Percentiles rank a stretch among this genome's conserved stretches.
phyloP scores from a whole-genome alignment of 2,113 vertebrate species.

The Onychostoma macrolepis region DNA sequence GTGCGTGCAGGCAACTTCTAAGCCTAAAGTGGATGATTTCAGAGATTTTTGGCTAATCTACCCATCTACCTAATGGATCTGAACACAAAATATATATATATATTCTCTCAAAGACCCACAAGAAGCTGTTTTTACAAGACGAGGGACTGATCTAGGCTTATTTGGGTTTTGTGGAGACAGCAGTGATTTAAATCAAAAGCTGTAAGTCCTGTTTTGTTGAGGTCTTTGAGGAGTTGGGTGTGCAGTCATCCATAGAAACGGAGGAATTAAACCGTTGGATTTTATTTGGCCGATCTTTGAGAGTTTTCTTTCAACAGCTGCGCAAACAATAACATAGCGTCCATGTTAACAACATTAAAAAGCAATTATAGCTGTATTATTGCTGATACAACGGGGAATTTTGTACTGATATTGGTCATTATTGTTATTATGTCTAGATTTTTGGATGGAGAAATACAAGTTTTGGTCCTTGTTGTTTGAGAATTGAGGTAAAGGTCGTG shows the following conservation, averaged over 20 bases:
- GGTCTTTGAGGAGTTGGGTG: slow-evolving; percentile 31
- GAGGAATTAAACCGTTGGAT: slow-evolving; percentile 38
- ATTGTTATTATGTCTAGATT: slow-evolving; percentile 43
- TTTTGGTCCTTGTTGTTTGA: slow-evolving; percentile 41
- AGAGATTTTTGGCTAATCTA: neutral
- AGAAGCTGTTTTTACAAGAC: neutral
- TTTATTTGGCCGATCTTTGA: slow-evolving; percentile 54
- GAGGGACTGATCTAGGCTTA: slow-evolving; percentile 17
- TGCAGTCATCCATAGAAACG: slow-evolving; percentile 28
- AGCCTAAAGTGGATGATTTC: neutral
- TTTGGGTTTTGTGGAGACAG: slow-evolving; percentile 34
- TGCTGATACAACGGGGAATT: slow-evolving; percentile 75
- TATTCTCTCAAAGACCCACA: slow-evolving; percentile 9
- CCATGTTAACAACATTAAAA: slow-evolving; percentile 79
- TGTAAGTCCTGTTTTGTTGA: slow-evolving; percentile 39
- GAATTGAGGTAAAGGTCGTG: slow-evolving; percentile 19
- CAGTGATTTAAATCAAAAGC: slow-evolving; percentile 33
- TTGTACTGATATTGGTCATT: slow-evolving; percentile 67
- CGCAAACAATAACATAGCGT: slow-evolving; percentile 75
- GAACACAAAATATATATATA: neutral
- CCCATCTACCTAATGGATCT: neutral
- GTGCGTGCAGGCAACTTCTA: neutral
- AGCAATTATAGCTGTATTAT: slow-evolving; percentile 77
- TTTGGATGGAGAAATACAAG: slow-evolving; percentile 37
- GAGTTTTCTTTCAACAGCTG: slow-evolving; percentile 71